Evolutionary conservation across 2,113 vertebrate genomes (phyloP).

Genomic region (Burhinus bistriatus): DNA sequence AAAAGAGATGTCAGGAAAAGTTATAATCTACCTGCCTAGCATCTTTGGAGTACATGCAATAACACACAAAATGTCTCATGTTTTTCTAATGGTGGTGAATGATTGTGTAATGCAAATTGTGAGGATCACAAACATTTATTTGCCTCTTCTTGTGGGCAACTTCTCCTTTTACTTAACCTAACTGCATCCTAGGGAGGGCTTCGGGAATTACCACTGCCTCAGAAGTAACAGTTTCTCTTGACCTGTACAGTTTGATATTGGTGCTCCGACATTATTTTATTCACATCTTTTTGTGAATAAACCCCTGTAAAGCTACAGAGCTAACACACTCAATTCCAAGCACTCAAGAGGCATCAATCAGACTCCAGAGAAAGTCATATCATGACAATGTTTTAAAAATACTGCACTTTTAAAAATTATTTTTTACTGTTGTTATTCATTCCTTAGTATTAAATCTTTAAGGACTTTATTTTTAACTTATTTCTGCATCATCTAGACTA

Average conservation of each 20-base stretch:
- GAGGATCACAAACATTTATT: background rate
- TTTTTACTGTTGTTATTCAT: background rate
- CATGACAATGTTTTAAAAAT: background rate
- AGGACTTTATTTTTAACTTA: background rate
- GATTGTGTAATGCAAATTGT: background rate
- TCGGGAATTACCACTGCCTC: background rate
- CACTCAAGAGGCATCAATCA: background rate
- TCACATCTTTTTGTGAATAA: background rate
- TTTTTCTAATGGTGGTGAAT: background rate
- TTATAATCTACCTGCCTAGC: background rate
- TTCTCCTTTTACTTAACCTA: background rate
- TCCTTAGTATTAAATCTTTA: background rate
- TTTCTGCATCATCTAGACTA: background rate
- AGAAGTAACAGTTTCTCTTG: background rate
- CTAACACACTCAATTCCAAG: background rate
- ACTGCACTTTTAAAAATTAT: background rate
- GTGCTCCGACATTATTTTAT: background rate
- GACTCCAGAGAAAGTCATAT: background rate
- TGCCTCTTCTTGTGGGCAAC: background rate
- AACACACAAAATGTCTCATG: background rate
- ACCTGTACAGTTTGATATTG: background rate
- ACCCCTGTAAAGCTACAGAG: background rate
- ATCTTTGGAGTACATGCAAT: background rate
- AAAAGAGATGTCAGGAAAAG: background rate
- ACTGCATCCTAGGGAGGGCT: background rate